Base-by-base conservation (phyloP, 1,140 invertebrate genomes). In the Drosophila takahashii region DNA sequence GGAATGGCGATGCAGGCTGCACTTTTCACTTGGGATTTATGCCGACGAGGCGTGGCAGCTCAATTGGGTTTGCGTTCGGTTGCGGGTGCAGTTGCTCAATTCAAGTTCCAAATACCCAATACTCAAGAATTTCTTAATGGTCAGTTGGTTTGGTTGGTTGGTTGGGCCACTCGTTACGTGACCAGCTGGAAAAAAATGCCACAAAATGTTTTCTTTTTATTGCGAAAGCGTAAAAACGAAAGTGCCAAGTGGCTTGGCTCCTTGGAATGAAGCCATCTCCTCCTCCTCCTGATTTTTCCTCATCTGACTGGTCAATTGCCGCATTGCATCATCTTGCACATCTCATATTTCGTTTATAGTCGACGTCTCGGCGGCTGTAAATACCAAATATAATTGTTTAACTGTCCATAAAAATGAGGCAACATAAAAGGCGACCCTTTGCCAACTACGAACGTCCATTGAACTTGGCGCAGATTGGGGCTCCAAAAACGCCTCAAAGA, bases 361-460 rank as follows among this genome's bases (percentile, higher is more conserved):
- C 22, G 51, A 50, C 61, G 70, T 32, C 47, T 61, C 61, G 62
- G 41, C 47, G 57, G 76, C 56, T 73, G 83, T 87, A 89, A 87
- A 87, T 89, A 89, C 84, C 84, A 87, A 87, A 87, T 79, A 87
- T 89, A 83, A 87, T 89, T 87, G 80, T 89, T 84, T 71, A 84
- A 87, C 79, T 87, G 79, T 79, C 72, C 85, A 87, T 79, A 89
- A 89, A 89, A 80, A 67, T 84, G 72, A 70, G 77, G 64, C 77
- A 73, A 69, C 73, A 47, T 41, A 69, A 79, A 90, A 90, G 73
- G 72, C 84, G 80, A 90, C 85, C 85, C 84, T 90, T 90, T 45
- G 29, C 65, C 48, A 41, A 53, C 48, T 36, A 34, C 78, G 32
- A 42, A 42, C 42, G 79, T 83, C 59, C 84, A 83, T 77, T 89